Conservation (phyloP, 2,888 invertebrate genomes). For the Zygaena filipendulae region DNA sequence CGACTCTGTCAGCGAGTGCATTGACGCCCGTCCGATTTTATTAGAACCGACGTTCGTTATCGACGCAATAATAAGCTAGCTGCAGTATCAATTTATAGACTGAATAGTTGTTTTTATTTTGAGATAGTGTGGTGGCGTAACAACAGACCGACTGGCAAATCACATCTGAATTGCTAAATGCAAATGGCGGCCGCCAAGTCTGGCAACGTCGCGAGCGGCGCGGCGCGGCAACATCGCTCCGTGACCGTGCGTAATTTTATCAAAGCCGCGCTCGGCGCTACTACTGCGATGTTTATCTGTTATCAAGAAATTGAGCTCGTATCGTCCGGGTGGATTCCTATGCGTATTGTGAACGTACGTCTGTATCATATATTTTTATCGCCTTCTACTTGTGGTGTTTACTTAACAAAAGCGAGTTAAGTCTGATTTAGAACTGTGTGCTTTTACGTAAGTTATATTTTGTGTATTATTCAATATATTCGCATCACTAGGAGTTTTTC, state of each 20-base stretch:
- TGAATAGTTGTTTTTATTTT: constrained; percentile 56
- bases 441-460: no score
- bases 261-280: constrained; percentile 28
- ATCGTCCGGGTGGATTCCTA: constrained; percentile 17
- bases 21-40: constrained; percentile 28
- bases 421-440: no score
- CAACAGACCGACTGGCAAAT: constrained; percentile 27
- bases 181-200: constrained; percentile 25
- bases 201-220: constrained; percentile 32
- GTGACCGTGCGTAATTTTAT: constrained; percentile 48
- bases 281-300: constrained; percentile 26
- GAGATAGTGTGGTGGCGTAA: constrained; percentile 49
- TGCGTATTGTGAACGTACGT: constrained; percentile 13
- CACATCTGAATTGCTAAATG: constrained; percentile 57
- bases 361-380: constrained; percentile 6
- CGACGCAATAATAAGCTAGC: no score
- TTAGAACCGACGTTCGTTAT: no score
- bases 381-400: no score
- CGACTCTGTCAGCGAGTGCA: no score
- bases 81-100: no score
- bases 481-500: no score
- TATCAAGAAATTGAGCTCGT: constrained; percentile 35
- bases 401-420: no score
- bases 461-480: no score
- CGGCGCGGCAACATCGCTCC: constrained; percentile 39